Percentiles rank a stretch among this genome's conserved stretches.
These are phyloP conservation scores for Phalacrocorax brasilianus DNA, from an alignment of 2,113 vertebrate species.

Conservation along the genomic window DNA sequence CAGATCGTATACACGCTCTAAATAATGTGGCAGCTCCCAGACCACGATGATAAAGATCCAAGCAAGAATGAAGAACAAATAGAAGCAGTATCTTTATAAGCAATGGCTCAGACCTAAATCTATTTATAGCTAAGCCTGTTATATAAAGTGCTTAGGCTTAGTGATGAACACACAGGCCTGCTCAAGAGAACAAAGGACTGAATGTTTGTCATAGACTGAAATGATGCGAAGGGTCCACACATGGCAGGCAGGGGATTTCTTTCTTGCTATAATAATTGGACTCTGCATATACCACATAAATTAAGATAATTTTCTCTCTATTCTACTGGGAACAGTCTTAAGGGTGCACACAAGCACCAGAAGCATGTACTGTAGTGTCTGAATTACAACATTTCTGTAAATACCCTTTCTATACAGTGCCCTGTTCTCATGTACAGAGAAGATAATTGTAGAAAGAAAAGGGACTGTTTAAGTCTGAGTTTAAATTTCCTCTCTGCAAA, in stretches of 20 bases:
- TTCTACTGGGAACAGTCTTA: neutral
- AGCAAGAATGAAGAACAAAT: conserved; percentile 23
- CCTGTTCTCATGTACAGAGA: neutral
- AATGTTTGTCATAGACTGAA: neutral
- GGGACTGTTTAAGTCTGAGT: neutral
- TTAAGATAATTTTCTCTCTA: neutral
- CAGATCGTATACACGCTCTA: neutral
- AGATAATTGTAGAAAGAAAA: neutral
- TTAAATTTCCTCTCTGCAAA: neutral
- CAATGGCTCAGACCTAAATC: conserved; percentile 9
- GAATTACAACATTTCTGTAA: neutral
- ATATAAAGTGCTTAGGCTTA: conserved; percentile 54
- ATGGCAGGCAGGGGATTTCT: neutral
- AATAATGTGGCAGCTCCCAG: neutral
- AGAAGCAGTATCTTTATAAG: conserved; percentile 3
- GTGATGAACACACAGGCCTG: neutral
- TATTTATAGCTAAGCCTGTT: conserved; percentile 61
- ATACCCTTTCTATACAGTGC: neutral
- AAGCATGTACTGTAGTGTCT: neutral
- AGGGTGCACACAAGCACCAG: neutral
- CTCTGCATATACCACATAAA: neutral
- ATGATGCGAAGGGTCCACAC: neutral
- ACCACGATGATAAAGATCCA: neutral
- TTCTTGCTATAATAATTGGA: neutral
- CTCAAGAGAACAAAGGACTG: neutral